Conservation (phyloP, 2,113 vertebrate species). For the Orcinus orca region DNA sequence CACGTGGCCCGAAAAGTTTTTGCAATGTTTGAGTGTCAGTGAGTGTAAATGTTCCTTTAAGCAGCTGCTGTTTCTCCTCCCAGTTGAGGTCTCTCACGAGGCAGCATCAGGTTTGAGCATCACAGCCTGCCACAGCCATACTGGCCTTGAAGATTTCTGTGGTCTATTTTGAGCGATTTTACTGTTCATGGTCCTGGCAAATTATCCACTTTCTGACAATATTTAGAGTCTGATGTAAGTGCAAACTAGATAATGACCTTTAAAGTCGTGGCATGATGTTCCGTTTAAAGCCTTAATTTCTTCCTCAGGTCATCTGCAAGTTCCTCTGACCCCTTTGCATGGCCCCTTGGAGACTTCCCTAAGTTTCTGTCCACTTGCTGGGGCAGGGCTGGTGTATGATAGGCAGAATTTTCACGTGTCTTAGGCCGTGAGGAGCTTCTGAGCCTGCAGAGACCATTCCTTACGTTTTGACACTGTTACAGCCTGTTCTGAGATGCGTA, state of each 20-base stretch:
- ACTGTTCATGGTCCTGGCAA: slow-evolving; percentile 71
- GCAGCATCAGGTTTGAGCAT: not conserved
- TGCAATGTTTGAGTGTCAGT: not conserved
- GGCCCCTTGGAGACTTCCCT: not conserved
- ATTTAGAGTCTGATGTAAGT: slow-evolving; percentile 75
- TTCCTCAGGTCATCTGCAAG: slow-evolving; percentile 52
- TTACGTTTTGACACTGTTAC: not conserved
- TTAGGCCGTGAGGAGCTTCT: not conserved
- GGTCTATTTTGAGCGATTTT: slow-evolving; percentile 65
- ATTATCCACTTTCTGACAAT: slow-evolving; percentile 70
- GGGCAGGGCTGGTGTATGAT: not conserved
- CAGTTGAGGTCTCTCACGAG: not conserved
- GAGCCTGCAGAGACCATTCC: not conserved
- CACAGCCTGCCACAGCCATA: not conserved
- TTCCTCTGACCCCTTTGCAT: slow-evolving; percentile 26
- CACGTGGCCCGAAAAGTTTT: not conserved
- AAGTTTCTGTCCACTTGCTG: not conserved
- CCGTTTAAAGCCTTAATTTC: slow-evolving; percentile 68
- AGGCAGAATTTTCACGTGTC: not conserved
- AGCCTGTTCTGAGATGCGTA: not conserved
- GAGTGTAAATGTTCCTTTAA: slow-evolving; percentile 22
- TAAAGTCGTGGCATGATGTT: slow-evolving; percentile 69
- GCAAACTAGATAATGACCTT: slow-evolving; percentile 75
- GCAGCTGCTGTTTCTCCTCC: slow-evolving; percentile 1
- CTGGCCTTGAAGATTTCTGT: slow-evolving; percentile 62